Evolutionary conservation across 92 coral and sea anemone species (phyloP), one percentile per base, ranked within the genome.

Genomic region (Phenganax marumi): DNA sequence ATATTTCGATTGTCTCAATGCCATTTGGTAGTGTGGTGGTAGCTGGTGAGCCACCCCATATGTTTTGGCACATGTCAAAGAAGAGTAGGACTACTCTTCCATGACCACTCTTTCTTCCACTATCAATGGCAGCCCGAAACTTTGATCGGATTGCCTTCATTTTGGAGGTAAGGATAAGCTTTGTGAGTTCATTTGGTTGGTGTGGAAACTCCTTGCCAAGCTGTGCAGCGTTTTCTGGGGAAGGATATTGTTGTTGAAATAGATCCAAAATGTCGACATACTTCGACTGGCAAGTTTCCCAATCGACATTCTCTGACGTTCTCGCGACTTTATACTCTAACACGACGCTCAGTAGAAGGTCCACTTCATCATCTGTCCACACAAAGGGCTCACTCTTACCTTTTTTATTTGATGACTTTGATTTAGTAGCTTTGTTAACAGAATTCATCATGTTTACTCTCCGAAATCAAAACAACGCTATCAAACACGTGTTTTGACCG

Each of bases 51-150:
- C 72, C 72, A 23, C 72, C 72, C 72, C 72, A 65, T 23, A 65
- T 65, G 13, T 16, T 11, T 65, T 16, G 12, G 72, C 72, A 65
- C 46, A 19, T 65, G 26, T 65, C 72, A 0, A 65, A 65, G 1
- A 12, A 65, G 13, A 65, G 46, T 22, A 16, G 26, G 22, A 65
- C 72, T 12, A 65, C 72, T 16, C 72, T 16, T 16, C 72, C 79
- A 73, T 73, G 79, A 26, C 79, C 60, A 49, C 79, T 73, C 51
- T 26, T 46, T 51, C 60, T 73, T 7, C 60, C 79, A 51, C 52
- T 49, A 52, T 73, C 79, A 10, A 69, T 51, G 12, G 75, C 75
- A 25, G 12, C 9, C 11, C 75, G 0, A 25, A 21, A 69, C 19
- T 69, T 69, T 10, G 13, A 33, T 10, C 75, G 19, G 50, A 69